Conservation (phyloP, 2,888 invertebrate genomes). For the Melieria picta region DNA sequence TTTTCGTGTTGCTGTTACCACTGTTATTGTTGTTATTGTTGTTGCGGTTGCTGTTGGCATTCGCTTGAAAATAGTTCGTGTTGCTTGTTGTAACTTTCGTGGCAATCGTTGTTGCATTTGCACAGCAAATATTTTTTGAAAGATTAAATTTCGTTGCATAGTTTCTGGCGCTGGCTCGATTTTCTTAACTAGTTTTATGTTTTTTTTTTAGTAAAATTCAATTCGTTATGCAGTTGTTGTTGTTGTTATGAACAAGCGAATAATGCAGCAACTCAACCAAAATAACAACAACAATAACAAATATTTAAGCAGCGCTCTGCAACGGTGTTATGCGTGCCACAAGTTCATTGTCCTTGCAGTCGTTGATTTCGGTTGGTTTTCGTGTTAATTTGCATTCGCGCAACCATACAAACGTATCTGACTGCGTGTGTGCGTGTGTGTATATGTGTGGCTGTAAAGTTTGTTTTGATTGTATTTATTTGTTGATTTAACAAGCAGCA, state of each 20-base stretch:
- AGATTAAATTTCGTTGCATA: constrained; percentile 5
- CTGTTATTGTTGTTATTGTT: neutral
- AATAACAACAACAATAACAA: too few species aligned
- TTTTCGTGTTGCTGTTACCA: neutral
- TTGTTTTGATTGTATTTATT: too few species aligned
- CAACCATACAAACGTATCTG: too few species aligned
- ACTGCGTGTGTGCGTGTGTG: too few species aligned
- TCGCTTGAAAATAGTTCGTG: neutral
- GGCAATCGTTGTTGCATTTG: neutral
- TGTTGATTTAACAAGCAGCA: too few species aligned
- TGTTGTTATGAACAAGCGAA: too few species aligned
- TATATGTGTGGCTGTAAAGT: too few species aligned
- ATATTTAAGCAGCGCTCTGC: too few species aligned
- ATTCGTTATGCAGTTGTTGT: neutral
- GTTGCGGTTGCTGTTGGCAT: neutral
- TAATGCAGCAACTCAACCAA: too few species aligned
- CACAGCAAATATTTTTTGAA: neutral
- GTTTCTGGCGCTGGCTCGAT: neutral
- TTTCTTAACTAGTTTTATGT: neutral
- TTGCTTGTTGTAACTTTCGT: constrained; percentile 10
- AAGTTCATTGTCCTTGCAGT: neutral
- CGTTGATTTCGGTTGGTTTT: neutral
- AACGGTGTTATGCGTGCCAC: too few species aligned
- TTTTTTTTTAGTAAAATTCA: neutral
- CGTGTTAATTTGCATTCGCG: constrained; percentile 1